These are phyloP conservation scores for Acanthosoma haemorrhoidale DNA, from an alignment of 2,888 invertebrate genomes.

Conservation along the genomic window DNA sequence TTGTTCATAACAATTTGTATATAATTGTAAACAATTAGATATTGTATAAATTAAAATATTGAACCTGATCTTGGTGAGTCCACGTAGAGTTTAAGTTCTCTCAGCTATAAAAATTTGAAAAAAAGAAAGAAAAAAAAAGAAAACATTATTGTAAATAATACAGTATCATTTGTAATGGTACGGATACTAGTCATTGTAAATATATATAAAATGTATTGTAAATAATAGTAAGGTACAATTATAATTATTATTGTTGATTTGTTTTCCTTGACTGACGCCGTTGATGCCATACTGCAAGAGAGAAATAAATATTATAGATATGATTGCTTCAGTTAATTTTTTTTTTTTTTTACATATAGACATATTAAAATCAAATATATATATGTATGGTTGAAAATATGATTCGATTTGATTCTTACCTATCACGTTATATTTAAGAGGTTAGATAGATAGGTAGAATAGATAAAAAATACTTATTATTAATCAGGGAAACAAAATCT, in stretches of 20 bases:
- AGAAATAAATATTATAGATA: constrained; percentile 20
- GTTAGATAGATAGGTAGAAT: too few relatives aligned
- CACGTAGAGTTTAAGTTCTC: too few relatives aligned
- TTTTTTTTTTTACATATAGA: constrained; percentile 29
- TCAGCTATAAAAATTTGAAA: not conserved
- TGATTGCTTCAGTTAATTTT: constrained; percentile 36
- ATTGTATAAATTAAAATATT: not conserved
- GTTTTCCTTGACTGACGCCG: constrained; percentile 34
- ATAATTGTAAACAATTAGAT: constrained; percentile 23
- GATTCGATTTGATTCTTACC: not conserved
- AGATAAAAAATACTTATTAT: too few relatives aligned
- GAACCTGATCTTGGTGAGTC: too few relatives aligned
- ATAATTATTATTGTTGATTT: constrained; percentile 31
- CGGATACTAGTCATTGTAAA: constrained; percentile 37
- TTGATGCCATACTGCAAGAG: constrained; percentile 34
- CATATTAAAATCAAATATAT: constrained; percentile 38
- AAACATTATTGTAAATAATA: not conserved
- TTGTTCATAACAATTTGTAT: constrained; percentile 12
- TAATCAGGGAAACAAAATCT: too few relatives aligned
- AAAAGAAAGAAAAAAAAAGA: not conserved
- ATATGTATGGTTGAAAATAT: constrained; percentile 31
- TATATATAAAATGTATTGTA: constrained; percentile 32
- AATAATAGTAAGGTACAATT: constrained; percentile 31
- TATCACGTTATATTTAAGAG: too few relatives aligned
- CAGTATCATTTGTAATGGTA: constrained; percentile 19